These are phyloP conservation scores for Lepilemur ruficaudatus DNA, from an alignment of 2,797 vertebrate genomes.

Conservation along the genomic window DNA sequence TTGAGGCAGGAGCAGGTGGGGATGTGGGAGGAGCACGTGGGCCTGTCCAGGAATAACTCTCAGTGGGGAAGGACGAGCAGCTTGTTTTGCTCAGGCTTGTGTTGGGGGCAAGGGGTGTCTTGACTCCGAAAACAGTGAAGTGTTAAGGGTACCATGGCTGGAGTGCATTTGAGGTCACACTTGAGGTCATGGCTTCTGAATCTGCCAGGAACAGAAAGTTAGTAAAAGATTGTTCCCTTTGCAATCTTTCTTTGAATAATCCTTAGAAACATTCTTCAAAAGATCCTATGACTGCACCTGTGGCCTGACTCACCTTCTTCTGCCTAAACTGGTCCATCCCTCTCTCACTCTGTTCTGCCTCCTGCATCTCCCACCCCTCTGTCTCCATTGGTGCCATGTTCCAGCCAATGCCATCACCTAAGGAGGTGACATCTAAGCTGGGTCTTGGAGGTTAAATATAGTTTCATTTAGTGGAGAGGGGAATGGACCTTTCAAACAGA, in stretches of 20 bases:
- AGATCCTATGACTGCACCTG: background rate
- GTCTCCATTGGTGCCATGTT: background rate
- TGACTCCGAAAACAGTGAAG: background rate
- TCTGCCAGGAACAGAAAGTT: background rate
- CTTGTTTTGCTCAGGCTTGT: background rate
- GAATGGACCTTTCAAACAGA: background rate
- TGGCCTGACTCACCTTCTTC: background rate
- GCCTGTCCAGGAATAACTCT: too few species aligned
- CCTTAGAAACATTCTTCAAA: background rate
- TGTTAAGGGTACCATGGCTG: background rate
- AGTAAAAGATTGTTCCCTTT: background rate
- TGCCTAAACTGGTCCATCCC: background rate
- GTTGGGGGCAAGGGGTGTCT: too few species aligned
- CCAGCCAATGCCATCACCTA: background rate
- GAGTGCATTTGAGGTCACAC: background rate
- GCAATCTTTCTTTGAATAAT: background rate
- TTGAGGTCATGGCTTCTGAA: background rate
- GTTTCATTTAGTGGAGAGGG: background rate
- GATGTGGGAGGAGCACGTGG: rapidly evolving
- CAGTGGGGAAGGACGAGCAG: background rate
- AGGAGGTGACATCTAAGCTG: background rate
- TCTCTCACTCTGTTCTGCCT: background rate
- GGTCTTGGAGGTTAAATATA: background rate
- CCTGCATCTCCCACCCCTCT: background rate
- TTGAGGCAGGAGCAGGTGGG: background rate